phyloP scores from a whole-genome alignment of 1,140 invertebrate species.

The Mercenaria mercenaria region DNA sequence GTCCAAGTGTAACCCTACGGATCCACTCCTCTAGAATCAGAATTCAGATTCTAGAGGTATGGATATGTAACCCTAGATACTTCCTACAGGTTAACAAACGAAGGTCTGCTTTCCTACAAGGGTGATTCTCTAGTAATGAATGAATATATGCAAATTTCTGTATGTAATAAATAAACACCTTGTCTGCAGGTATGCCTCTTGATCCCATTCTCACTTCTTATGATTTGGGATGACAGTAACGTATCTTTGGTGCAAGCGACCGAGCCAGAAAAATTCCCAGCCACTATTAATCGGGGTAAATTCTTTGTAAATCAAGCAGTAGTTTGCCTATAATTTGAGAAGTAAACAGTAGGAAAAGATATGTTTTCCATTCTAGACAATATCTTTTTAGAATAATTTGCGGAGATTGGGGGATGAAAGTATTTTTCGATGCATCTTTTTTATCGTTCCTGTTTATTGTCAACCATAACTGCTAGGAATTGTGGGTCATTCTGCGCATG shows the following conservation, averaged over 20 bases:
- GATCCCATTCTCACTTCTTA: slow-evolving; percentile 66
- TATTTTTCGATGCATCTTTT: not conserved
- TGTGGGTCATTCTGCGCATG: slow-evolving; percentile 11
- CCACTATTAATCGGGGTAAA: not conserved
- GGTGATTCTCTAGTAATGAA: too few species aligned
- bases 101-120: too few species aligned
- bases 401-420: not conserved
- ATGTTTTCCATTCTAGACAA: not conserved
- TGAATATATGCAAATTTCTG: too few species aligned
- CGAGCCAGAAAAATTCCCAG: not conserved
- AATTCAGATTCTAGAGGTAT: too few species aligned
- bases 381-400: not conserved
- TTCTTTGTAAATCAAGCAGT: not conserved
- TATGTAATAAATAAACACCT: slow-evolving; percentile 62
- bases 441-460: slow-evolving; percentile 18
- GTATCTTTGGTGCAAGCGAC: not conserved
- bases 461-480: slow-evolving; percentile 38
- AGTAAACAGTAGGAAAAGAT: not conserved
- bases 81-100: too few species aligned
- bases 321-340: not conserved
- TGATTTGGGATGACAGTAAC: not conserved
- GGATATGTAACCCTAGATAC: too few species aligned
- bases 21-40: too few species aligned
- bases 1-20: too few species aligned
- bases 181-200: slow-evolving; percentile 78